These are phyloP conservation scores for Coilia nasus DNA, from an alignment of 2,797 vertebrate species.

Conservation along the genomic window DNA sequence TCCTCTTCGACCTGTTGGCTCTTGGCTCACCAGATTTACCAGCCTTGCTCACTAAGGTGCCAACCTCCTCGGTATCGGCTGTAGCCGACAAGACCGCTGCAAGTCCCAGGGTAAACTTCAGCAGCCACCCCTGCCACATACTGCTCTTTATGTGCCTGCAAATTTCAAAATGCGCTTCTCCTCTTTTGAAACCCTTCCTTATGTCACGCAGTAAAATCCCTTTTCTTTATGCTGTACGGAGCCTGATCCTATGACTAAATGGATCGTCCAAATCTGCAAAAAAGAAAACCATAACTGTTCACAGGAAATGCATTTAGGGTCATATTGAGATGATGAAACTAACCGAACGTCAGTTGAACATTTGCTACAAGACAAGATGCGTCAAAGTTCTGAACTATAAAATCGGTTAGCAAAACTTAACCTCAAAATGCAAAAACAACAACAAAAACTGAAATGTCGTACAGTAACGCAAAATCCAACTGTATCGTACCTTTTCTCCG, in stretches of 20 bases:
- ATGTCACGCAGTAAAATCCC: conserved; percentile 2
- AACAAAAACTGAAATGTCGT: conserved; percentile 41
- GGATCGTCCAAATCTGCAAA: neutral
- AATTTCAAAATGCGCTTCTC: conserved; percentile 11
- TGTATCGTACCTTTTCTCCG: conserved; percentile 47
- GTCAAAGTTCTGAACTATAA: conserved; percentile 16
- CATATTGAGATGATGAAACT: conserved; percentile 3
- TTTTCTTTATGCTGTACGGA: neutral
- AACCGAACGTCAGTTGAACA: neutral
- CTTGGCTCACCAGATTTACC: conserved; percentile 75
- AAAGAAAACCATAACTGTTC: neutral
- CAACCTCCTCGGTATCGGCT: conserved; percentile 65
- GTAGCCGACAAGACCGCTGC: conserved; percentile 75
- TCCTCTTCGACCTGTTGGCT: conserved; percentile 88
- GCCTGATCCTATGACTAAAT: neutral
- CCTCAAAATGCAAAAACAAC: neutral
- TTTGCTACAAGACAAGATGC: neutral
- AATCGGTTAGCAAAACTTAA: neutral
- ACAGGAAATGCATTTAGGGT: conserved; percentile 12
- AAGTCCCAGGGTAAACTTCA: conserved; percentile 82
- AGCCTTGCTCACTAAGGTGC: conserved; percentile 72
- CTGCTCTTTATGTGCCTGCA: conserved; percentile 66
- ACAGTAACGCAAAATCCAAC: conserved; percentile 24
- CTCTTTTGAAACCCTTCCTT: conserved; percentile 13
- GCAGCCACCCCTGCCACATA: conserved; percentile 78